Evolutionary conservation across 2,113 vertebrate species (phyloP).

Genomic region (Pseudorhombus dupliciocellatus): DNA sequence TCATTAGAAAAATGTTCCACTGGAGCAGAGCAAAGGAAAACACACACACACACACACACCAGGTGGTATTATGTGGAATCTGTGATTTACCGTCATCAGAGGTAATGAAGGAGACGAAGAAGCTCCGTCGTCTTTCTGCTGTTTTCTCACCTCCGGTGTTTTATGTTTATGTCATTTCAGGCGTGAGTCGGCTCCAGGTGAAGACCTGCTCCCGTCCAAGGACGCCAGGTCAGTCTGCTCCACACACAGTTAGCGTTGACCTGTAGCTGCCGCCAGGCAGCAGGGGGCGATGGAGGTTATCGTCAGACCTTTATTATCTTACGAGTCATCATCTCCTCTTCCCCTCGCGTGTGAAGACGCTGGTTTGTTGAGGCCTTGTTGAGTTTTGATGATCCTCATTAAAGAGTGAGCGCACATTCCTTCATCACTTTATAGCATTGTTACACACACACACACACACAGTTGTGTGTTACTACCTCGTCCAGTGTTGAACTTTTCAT

Average conservation of each 20-base stretch:
- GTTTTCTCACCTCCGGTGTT: conserved; percentile 1
- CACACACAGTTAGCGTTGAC: neutral
- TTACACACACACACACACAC: conserved; percentile 17
- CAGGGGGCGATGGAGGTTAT: no score
- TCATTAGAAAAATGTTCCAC: conserved; percentile 65
- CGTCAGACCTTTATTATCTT: no score
- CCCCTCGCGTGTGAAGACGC: conserved; percentile 58
- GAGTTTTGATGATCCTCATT: conserved; percentile 68
- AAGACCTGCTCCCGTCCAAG: neutral
- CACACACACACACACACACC: conserved; percentile 30
- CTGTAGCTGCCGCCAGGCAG: no score
- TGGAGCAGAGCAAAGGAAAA: conserved; percentile 63
- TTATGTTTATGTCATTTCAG: conserved; percentile 21
- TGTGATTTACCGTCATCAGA: conserved; percentile 52
- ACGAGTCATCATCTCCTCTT: neutral
- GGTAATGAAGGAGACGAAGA: conserved; percentile 52
- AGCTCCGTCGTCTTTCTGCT: conserved; percentile 11
- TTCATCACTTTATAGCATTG: conserved; percentile 43
- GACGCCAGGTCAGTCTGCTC: neutral
- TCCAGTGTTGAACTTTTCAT: conserved; percentile 28
- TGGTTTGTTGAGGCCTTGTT: conserved; percentile 43
- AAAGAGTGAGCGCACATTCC: conserved; percentile 63
- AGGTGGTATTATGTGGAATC: conserved; percentile 21
- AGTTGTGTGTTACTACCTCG: neutral
- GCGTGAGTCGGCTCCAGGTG: neutral